Evolutionary conservation across 2,113 vertebrate species (phyloP).

Genomic region (Xyliphius kryptos): DNA sequence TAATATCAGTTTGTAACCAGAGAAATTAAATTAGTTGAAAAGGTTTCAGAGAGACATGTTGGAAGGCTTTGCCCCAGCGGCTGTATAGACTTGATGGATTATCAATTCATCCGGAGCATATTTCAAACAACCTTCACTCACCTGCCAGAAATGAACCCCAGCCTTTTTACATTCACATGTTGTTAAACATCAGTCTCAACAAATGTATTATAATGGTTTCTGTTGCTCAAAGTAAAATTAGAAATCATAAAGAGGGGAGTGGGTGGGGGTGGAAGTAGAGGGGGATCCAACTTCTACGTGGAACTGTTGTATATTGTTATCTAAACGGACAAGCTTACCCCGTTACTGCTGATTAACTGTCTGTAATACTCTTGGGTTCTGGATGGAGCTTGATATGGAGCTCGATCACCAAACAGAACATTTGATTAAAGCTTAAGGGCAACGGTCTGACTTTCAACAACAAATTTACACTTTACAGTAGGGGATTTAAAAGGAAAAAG

Average conservation of each 20-base stretch:
- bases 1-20: background rate
- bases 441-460: conserved; percentile 2
- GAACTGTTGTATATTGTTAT: conserved; percentile 42
- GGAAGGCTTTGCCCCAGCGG: conserved; percentile 51
- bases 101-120: conserved; percentile 69
- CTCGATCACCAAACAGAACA: conserved; percentile 19
- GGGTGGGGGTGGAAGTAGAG: background rate
- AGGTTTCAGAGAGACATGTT: conserved; percentile 51
- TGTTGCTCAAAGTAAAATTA: background rate
- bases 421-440: conserved; percentile 6
- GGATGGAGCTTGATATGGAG: conserved; percentile 32
- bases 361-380: conserved; percentile 28
- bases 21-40: conserved; percentile 42
- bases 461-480: background rate
- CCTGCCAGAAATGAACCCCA: conserved; percentile 63
- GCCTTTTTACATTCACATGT: conserved; percentile 50
- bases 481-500: background rate
- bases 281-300: too few relatives aligned
- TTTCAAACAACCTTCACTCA: conserved; percentile 67
- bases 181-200: background rate
- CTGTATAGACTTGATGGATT: conserved; percentile 59
- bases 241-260: background rate
- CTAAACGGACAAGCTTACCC: conserved; percentile 42
- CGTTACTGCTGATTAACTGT: conserved; percentile 49
- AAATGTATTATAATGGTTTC: background rate